These are phyloP conservation scores for Drosophila mimetica DNA, from an alignment of 2,888 invertebrate genomes.

Conservation along the genomic window DNA sequence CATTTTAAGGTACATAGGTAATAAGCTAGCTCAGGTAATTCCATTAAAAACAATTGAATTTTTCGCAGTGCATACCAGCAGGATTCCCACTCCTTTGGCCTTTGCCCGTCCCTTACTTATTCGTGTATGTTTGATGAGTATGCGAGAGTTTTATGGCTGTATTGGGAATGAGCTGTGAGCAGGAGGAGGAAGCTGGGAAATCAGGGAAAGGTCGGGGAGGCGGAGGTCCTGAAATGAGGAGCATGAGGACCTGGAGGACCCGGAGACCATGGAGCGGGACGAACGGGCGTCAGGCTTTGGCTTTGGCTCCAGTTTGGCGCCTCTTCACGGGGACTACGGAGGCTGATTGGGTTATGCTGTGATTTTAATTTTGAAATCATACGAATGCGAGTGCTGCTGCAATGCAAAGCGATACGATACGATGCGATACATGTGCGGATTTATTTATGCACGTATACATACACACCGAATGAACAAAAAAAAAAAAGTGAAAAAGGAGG, in stretches of 20 bases:
- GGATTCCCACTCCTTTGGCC: conserved; percentile 13
- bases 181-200: conserved; percentile 6
- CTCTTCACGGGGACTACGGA: conserved; percentile 16
- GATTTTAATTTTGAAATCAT: conserved; percentile 77
- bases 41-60: no score
- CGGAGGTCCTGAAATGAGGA: conserved; percentile 1
- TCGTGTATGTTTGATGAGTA: conserved; percentile 74
- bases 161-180: conserved; percentile 72
- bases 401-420: conserved; percentile 59
- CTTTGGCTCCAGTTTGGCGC: conserved; percentile 31
- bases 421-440: conserved; percentile 67
- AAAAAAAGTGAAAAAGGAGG: background rate
- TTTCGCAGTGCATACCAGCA: conserved; percentile 23
- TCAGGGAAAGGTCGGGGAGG: background rate
- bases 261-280: background rate
- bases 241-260: conserved; percentile 12
- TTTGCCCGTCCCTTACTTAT: conserved; percentile 32
- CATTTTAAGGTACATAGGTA: no score
- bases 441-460: conserved; percentile 60
- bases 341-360: conserved; percentile 76
- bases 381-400: conserved; percentile 52
- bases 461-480: conserved; percentile 10
- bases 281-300: conserved; percentile 12
- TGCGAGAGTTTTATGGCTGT: conserved; percentile 77
- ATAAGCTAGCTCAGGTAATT: no score